These are phyloP conservation scores for Cataglyphis livida DNA, from an alignment of 2,888 invertebrate genomes.

Conservation along the genomic window DNA sequence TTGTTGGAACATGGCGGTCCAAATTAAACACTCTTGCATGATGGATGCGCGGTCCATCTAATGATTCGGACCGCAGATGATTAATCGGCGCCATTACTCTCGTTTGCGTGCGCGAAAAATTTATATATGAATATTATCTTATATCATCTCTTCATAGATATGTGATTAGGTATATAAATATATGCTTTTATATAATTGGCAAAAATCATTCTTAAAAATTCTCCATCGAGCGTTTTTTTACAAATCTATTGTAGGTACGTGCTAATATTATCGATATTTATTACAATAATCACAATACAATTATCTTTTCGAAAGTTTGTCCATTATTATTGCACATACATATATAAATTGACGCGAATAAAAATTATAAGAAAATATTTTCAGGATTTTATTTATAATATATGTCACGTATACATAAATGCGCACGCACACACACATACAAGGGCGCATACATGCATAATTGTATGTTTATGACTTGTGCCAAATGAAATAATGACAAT, in stretches of 20 bases:
- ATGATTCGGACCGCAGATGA: conserved; percentile 49
- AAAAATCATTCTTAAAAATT: neutral
- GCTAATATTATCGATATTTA: conserved; percentile 3
- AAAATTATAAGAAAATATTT: neutral
- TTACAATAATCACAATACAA: neutral
- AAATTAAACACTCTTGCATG: conserved; percentile 48
- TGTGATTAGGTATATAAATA: neutral
- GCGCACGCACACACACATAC: too few species aligned
- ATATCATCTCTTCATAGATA: conserved; percentile 1
- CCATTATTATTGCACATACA: neutral
- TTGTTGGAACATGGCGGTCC: conserved; percentile 42
- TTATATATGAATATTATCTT: conserved; percentile 11
- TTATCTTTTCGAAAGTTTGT: neutral
- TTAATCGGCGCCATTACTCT: conserved; percentile 46
- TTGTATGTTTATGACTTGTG: neutral
- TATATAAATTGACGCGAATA: neutral
- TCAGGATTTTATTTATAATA: neutral
- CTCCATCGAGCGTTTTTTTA: neutral
- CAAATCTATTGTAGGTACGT: neutral
- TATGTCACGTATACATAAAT: too few species aligned
- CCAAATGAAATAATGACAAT: conserved; percentile 14
- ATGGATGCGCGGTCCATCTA: conserved; percentile 41
- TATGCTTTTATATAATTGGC: conserved; percentile 8
- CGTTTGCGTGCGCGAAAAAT: conserved; percentile 11
- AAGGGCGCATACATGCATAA: neutral